Evolutionary conservation across 2,888 invertebrate genomes (phyloP).

Genomic region (Dryomyza anilis): DNA sequence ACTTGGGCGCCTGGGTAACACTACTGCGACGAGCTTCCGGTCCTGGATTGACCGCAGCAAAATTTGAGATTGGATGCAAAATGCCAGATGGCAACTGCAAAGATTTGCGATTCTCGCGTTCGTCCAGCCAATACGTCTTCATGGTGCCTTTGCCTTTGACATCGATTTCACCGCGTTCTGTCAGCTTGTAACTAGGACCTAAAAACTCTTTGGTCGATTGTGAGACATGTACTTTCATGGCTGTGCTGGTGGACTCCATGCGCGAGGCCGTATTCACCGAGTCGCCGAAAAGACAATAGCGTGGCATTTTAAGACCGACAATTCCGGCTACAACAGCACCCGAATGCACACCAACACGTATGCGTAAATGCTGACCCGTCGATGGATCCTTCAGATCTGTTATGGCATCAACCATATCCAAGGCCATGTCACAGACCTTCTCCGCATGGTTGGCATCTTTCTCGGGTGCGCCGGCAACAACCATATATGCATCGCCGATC

Average conservation of each 20-base stretch:
- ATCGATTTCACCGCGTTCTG: conserved; percentile 81
- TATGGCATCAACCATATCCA: conserved; percentile 95
- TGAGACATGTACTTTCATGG: conserved; percentile 95
- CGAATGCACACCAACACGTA: conserved; percentile 86
- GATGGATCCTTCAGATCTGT: conserved; percentile 90
- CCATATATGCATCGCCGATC: conserved; percentile 98
- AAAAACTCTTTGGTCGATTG: conserved; percentile 82
- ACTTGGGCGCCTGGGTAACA: conserved; percentile 39
- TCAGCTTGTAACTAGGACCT: conserved; percentile 74
- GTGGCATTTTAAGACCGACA: conserved; percentile 91
- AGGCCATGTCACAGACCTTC: conserved; percentile 91
- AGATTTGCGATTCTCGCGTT: conserved; percentile 71
- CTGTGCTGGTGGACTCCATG: conserved; percentile 91
- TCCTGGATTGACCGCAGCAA: conserved; percentile 41
- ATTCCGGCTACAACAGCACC: conserved; percentile 93
- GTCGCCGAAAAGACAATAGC: conserved; percentile 74
- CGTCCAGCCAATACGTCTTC: conserved; percentile 89
- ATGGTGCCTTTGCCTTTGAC: conserved; percentile 91
- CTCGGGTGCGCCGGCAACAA: conserved; percentile 93
- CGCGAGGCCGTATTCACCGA: conserved; percentile 89
- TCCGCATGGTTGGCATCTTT: conserved; percentile 89
- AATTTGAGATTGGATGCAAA: conserved; percentile 46
- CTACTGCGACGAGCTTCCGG: conserved; percentile 37
- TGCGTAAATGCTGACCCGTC: conserved; percentile 82
- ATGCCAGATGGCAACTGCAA: conserved; percentile 51